Conservation (phyloP, 1,140 invertebrate genomes). For the roundworm (Caenorhabditis elegans) region WBcel235 BX284604.4:2653001-2653500, state of each 20-base stretch:
- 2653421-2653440: conserved; percentile 44
- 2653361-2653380: background rate
- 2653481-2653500: conserved; percentile 32
- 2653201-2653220: background rate
- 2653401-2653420: conserved; percentile 41
- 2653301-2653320: no score
- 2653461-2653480: conserved; percentile 44
- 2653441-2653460: conserved; percentile 37
- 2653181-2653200: background rate
- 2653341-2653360: background rate
- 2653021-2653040: no score
- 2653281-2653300: no score
- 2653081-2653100: background rate
- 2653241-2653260: background rate
- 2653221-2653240: no score
- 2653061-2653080: no score
- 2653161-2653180: background rate
- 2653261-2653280: no score
- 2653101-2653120: background rate
- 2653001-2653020: background rate
- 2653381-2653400: conserved; percentile 40
- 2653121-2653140: no score
- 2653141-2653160: no score
- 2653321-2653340: no score
- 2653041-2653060: no score